Evolutionary conservation across 2,113 vertebrate species (phyloP).

Genomic region (Mirza zaza): DNA sequence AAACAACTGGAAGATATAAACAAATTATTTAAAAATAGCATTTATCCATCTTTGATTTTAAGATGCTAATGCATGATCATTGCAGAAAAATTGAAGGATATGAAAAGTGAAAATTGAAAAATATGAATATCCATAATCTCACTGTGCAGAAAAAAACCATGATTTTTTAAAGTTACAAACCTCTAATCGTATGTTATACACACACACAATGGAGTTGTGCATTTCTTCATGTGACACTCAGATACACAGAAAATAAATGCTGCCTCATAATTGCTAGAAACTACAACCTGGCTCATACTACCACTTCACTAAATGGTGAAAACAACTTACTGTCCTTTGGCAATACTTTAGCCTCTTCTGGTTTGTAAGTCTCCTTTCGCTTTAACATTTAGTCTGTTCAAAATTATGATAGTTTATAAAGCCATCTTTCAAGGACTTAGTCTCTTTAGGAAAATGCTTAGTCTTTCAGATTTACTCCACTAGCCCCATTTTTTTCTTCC

Average conservation of each 20-base stretch:
- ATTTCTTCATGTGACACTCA: not conserved
- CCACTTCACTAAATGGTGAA: not conserved
- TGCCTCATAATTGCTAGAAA: conserved; percentile 15
- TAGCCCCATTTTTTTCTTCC: not conserved
- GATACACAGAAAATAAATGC: not conserved
- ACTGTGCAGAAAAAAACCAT: not conserved
- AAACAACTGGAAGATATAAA: not conserved
- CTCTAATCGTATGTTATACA: not conserved
- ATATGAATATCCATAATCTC: conserved; percentile 16
- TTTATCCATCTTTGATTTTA: conserved; percentile 23
- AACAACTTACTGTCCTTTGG: not conserved
- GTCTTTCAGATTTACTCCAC: not conserved
- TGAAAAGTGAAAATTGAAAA: conserved; percentile 21
- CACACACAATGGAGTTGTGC: not conserved
- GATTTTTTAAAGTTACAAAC: not conserved
- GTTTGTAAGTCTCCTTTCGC: not conserved
- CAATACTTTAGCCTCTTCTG: conserved; percentile 3
- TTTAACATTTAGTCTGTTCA: not conserved
- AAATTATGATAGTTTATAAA: not conserved
- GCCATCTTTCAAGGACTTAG: not conserved
- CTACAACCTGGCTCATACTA: not conserved
- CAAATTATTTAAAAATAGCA: not conserved
- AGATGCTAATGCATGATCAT: not conserved
- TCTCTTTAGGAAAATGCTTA: not conserved
- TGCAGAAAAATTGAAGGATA: not conserved